Base-by-base conservation (phyloP, 1,140 invertebrate genomes). In the Atta colombica region DNA sequence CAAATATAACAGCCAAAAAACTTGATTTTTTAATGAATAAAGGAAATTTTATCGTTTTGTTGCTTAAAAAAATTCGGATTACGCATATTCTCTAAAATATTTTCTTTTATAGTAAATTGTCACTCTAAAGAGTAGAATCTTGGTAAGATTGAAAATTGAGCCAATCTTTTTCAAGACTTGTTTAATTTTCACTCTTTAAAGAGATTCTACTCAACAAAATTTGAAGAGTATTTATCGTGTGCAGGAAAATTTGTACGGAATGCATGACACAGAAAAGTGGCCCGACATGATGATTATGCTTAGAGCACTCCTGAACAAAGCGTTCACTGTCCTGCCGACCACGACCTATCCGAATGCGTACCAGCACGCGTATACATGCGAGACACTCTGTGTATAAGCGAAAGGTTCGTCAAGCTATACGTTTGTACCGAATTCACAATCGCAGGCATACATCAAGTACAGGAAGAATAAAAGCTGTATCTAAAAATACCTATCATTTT, bases 291-390 rank as follows among this genome's bases (percentile, higher is more conserved):
- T 90, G 92, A 93, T 94, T 93, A 94, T 92, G 93, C 92, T 93
- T 89, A 86, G 91, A 91, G 90, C 93, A 90, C 92, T 94, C 91
- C 74, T 90, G 91, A 93, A 94, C 94, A 94, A 94, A 94, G 94
- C 93, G 90, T 80, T 71, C 93, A 92, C 93, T 94, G 94, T 94
- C 90, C 91, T 91, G 10, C 87, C 90, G 88, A 89, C 87, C 66
- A 72, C 87, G 93, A 93, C 93, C 93, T 94, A 94, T 94, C 92
- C 91, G 91, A 92, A 92, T 91, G 87, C 92, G 68, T 65, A 75
- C 63, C 66, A 60, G 31, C 80, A 31, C 63, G 74, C 71, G 77
- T 74, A 61, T 14, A 74, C 68, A 39, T 39, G 53, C 45, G 49
- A 77, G 65, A 77, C 55, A 18, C 21, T 25, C 45, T 35, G 35